A percentile compares a stretch with the other conserved stretches of the same genome.
These are phyloP conservation scores for Lacerta bilineata DNA, from an alignment of 2,797 vertebrate genomes.

Conservation along the genomic window DNA sequence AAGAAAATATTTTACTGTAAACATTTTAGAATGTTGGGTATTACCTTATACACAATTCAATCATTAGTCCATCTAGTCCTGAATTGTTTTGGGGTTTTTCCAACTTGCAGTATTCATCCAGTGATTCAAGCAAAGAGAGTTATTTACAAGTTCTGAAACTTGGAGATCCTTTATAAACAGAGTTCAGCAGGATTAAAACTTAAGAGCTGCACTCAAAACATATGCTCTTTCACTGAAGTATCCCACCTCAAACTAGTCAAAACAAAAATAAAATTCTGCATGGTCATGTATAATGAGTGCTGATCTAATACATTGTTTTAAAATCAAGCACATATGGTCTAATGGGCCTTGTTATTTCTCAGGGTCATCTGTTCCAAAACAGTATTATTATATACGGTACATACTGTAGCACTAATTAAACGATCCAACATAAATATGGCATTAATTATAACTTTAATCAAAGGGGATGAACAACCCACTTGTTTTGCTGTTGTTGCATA, in stretches of 20 bases:
- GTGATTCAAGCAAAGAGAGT: background rate
- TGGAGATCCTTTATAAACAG: background rate
- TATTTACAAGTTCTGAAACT: background rate
- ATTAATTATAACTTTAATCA: slow-evolving; percentile 50
- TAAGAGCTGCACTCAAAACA: background rate
- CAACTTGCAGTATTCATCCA: background rate
- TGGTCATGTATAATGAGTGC: slow-evolving; percentile 35
- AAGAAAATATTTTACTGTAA: background rate
- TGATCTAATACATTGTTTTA: slow-evolving; percentile 44
- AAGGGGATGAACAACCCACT: slow-evolving; percentile 61
- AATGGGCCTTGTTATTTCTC: background rate
- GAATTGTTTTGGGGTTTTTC: background rate
- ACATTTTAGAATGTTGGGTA: background rate
- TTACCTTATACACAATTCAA: background rate
- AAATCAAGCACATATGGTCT: slow-evolving; percentile 27
- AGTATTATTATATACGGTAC: slow-evolving; percentile 57
- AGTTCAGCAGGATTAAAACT: background rate
- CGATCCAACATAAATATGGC: slow-evolving; percentile 73
- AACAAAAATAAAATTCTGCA: background rate
- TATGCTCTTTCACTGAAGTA: background rate
- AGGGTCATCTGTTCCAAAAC: slow-evolving; percentile 15
- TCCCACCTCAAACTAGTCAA: slow-evolving; percentile 8
- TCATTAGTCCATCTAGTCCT: background rate
- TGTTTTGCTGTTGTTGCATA: slow-evolving; percentile 44
- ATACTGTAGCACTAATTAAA: slow-evolving; percentile 61